Percentiles rank a stretch among this genome's conserved stretches.
phyloP scores from a whole-genome alignment of 2,888 invertebrate genomes.

The Parapristionchus giblindavisi region DNA sequence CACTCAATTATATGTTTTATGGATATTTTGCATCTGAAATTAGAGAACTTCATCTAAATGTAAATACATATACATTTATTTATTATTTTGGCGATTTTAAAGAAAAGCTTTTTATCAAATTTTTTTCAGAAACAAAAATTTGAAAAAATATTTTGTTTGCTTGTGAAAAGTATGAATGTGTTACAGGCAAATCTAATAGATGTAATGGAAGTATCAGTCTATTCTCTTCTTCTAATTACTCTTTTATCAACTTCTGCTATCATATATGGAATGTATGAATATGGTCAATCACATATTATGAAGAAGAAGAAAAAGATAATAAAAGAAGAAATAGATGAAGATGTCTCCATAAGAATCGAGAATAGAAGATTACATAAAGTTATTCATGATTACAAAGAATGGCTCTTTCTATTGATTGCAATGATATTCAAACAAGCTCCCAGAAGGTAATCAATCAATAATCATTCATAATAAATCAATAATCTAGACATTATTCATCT shows the following conservation, averaged over 20 bases:
- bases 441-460: neutral
- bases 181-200: neutral
- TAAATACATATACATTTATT: neutral
- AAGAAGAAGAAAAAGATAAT: too few relatives aligned
- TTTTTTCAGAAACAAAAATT: too few relatives aligned
- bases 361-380: neutral
- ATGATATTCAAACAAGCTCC: neutral
- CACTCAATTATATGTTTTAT: slow-evolving; percentile 8
- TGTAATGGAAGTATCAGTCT: neutral
- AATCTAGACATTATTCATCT: neutral
- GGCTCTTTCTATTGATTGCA: neutral
- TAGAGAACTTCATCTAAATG: neutral
- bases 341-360: neutral
- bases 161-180: too few relatives aligned
- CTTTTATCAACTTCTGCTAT: neutral
- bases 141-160: too few relatives aligned
- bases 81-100: too few relatives aligned
- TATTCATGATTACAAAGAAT: neutral
- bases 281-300: too few relatives aligned
- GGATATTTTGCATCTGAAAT: neutral
- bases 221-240: neutral
- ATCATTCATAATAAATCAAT: neutral
- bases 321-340: too few relatives aligned
- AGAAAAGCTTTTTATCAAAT: too few relatives aligned
- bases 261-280: neutral